Evolutionary conservation across 2,113 vertebrate species (phyloP).

Genomic region (Thryonomys swinderianus): DNA sequence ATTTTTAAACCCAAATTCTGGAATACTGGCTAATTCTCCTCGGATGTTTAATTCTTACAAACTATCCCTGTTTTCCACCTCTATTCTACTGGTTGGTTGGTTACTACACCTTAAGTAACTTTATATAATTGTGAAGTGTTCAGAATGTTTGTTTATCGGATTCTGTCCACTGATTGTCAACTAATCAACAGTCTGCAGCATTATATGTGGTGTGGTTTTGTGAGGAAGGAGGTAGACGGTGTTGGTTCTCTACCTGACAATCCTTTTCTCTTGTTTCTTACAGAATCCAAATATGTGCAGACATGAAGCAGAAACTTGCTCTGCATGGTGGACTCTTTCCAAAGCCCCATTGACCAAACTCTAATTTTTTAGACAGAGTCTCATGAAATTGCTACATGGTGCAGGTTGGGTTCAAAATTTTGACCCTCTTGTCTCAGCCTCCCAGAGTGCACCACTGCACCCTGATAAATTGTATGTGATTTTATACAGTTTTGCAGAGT

Average conservation of each 20-base stretch:
- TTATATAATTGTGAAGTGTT: background rate
- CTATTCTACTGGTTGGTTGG: background rate
- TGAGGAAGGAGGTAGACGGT: background rate
- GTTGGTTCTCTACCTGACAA: background rate
- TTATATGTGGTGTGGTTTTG: background rate
- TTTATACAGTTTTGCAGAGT: background rate
- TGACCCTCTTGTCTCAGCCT: background rate
- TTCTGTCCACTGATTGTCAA: conserved; percentile 7
- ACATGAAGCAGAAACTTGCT: background rate
- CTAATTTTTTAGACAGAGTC: background rate
- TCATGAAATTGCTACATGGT: background rate
- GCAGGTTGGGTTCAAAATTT: background rate
- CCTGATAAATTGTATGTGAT: background rate
- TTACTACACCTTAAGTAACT: background rate
- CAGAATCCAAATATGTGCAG: background rate
- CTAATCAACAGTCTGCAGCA: background rate
- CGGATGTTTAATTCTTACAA: conserved; percentile 20
- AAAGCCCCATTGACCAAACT: background rate
- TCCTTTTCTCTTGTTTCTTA: background rate
- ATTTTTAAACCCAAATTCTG: conserved; percentile 37
- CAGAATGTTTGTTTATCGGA: background rate
- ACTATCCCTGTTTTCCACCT: background rate
- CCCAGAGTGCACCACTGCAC: background rate
- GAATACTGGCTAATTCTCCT: background rate
- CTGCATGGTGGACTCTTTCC: background rate